Conservation (phyloP, 2,888 invertebrate species). For the Lathronympha strigana region DNA sequence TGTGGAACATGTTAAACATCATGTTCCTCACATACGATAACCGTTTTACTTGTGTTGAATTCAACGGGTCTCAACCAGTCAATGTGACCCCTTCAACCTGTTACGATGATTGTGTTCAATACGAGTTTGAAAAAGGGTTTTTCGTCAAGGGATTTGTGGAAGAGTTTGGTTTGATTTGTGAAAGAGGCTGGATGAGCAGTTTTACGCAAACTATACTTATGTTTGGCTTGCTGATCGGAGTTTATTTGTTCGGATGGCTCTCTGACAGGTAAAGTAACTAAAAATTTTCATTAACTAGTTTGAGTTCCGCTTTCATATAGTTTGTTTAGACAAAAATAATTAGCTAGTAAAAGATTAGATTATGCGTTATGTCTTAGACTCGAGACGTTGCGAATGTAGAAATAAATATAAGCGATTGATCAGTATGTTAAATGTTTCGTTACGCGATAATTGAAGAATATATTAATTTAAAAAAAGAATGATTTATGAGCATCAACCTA, state of each 20-base stretch:
- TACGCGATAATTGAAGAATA: no score
- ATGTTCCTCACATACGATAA: conserved; percentile 62
- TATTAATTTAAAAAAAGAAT: no score
- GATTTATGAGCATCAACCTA: no score
- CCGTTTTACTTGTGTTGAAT: conserved; percentile 55
- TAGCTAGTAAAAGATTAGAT: no score
- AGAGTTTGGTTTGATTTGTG: conserved; percentile 63
- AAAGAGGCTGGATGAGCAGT: conserved; percentile 60
- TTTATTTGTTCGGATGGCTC: conserved; percentile 61
- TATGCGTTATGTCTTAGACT: no score
- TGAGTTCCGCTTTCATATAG: no score
- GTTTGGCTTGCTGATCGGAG: conserved; percentile 61
- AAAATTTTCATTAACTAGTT: neutral
- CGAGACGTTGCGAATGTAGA: no score
- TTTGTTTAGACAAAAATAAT: no score
- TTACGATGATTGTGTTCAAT: conserved; percentile 58
- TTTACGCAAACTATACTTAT: conserved; percentile 61
- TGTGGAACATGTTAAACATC: conserved; percentile 58
- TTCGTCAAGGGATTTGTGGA: conserved; percentile 58
- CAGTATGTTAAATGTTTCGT: no score
- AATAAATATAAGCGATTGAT: no score
- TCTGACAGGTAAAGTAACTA: conserved; percentile 62
- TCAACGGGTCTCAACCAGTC: conserved; percentile 47
- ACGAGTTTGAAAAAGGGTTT: conserved; percentile 52
- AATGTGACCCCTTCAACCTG: conserved; percentile 55